Conservation (phyloP, 2,113 vertebrate genomes). For the Apistogramma diplotaenia region DNA sequence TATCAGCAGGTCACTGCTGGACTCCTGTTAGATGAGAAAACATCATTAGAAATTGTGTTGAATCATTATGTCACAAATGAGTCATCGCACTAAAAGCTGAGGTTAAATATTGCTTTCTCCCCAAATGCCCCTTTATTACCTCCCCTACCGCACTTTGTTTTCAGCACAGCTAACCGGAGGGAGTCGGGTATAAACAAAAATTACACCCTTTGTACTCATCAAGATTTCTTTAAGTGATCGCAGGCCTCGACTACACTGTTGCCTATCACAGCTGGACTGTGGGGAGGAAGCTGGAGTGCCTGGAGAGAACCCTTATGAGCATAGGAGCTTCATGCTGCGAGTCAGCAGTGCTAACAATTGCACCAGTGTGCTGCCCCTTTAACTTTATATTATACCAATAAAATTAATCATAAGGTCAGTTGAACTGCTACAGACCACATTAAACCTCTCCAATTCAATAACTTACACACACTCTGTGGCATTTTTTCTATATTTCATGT, state of each 20-base stretch:
- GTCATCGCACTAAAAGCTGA: slow-evolving; percentile 6
- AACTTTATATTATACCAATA: no score
- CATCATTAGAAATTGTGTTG: slow-evolving; percentile 22
- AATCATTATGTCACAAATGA: slow-evolving; percentile 13
- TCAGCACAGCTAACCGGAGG: slow-evolving; percentile 5
- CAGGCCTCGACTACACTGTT: slow-evolving; percentile 24
- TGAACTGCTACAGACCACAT: not conserved
- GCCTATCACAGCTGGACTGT: not conserved
- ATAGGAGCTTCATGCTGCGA: not conserved
- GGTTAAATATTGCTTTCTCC: slow-evolving; percentile 2
- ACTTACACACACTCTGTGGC: not conserved
- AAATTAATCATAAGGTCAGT: not conserved
- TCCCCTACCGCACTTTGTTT: not conserved
- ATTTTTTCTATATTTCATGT: not conserved
- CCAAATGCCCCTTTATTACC: not conserved
- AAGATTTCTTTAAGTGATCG: slow-evolving; percentile 43
- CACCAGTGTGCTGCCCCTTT: no score
- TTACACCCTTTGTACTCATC: slow-evolving; percentile 34
- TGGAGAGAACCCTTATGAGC: not conserved
- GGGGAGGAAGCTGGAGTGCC: no score
- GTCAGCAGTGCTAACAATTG: not conserved
- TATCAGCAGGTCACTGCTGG: slow-evolving; percentile 1
- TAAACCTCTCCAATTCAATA: not conserved
- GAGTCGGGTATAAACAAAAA: slow-evolving; percentile 46
- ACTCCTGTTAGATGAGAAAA: slow-evolving; percentile 2